Base-by-base conservation (phyloP, 2,113 vertebrate species). In the Boleophthalmus pectinirostris region DNA sequence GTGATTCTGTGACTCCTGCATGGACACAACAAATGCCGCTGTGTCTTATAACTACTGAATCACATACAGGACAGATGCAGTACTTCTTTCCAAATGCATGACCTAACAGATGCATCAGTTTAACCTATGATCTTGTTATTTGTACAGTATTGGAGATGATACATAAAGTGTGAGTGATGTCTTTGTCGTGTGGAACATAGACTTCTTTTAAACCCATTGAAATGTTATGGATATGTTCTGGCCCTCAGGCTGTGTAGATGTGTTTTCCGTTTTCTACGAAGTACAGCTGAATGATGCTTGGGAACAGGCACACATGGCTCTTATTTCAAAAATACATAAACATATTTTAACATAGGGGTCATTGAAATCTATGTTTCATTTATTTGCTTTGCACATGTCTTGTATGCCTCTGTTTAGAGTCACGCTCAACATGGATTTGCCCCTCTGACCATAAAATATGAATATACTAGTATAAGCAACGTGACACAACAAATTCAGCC, bases 181-280 rank as follows among this genome's bases (percentile, higher is more conserved):
- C 10, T 38, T 64, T 64, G 61, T 64, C 33, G 16, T 35, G n/a
- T 1, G 10, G 33, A n/a, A 64, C 61, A 38, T 38, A n/a, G 1
- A 64, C 18, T 9, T 29, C 58, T 33, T 61, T 38, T 64, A 33
- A 64, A 35, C 20, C 56, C 60, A 72, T 38, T 70, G 35, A 69
- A 66, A 60, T 75, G 68, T 67, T 53, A 7, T 43, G 63, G 77
- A 63, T 14, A 29, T 46, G 33, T 77, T 67, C 53, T 68, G 38
- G 70, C 54, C 73, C 78, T 66, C 1, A 7, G 65, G 70, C 75
- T 20, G 35, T 33, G 63, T 78, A 72, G 73, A 23, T 25, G 14
- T 56, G 49, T 3, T 56, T n/a, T 43, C 20, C 64, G 14, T 38
- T 38, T 38, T 38, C 35, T 38, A 38, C 33, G 33, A 35, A 24